Base-by-base conservation (phyloP, 2,888 invertebrate species). In the Erebia ligea region DNA sequence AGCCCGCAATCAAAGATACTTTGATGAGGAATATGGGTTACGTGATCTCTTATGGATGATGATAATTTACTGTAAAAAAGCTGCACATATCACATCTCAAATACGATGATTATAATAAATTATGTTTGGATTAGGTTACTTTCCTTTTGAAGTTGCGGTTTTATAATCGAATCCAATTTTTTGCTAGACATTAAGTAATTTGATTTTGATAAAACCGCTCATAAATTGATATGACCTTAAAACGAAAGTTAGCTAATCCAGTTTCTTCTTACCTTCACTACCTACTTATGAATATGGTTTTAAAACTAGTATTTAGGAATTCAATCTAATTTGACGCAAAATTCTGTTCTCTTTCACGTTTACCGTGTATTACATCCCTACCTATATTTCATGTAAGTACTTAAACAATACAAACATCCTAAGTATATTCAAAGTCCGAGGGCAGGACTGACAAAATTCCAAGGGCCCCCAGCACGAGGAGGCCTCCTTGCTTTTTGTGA, bases 11-110 rank as follows among this genome's bases (percentile, higher is more conserved):
- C 69, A 97, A 97, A 83, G 97, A 97, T 81, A 97, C 97, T 0
- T 90, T 97, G 45, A 97, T 97, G 97, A 94, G 96, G 75, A 97
- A 97, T 83, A 96, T 97, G 96, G 97, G 97, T 8, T 97, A 97
- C 84, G 97, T 97, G 57, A 95, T 97, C 80, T 97, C 97, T 70
- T 97, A 97, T 84, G 97, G 97, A 73, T 96, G 93, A 86, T 75
- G 63, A 19, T 48, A 48, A 54, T 59, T 74, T 10, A 42, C 42
- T 40, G 10, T 59, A 40, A 54, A 54, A 48, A 50, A 56, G 13
- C 2, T 54, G 54, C 54, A 54, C 17, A 10, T n/a, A n/a, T 52
- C 48, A 9, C 19, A 19, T 19, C 3, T 19, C 54, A 54, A 54
- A 54, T 11, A 54, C 8, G n/a, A 34, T 2, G 34, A 34, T 34